phyloP scores from a whole-genome alignment of 2,113 vertebrate species.

The Pteropus alecto region DNA sequence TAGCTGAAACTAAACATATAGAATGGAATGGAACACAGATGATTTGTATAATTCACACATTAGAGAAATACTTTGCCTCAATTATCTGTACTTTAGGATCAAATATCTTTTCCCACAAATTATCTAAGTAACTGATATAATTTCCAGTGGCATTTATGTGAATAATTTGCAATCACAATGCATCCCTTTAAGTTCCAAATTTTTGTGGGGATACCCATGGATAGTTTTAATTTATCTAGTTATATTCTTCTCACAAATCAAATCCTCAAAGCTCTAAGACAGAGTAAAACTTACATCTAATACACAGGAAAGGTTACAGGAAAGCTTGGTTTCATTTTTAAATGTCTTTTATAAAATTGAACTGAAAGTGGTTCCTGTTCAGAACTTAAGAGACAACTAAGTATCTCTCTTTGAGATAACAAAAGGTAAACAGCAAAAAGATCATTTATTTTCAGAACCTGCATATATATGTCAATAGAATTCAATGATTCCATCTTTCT shows the following conservation, averaged over 20 bases:
- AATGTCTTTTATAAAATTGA: not conserved
- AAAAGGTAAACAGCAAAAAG: not conserved
- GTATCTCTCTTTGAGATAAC: not conserved
- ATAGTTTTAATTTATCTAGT: not conserved
- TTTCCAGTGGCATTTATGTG: not conserved
- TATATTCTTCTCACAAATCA: not conserved
- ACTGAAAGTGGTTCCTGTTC: not conserved
- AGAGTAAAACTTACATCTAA: not conserved
- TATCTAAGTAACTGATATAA: not conserved
- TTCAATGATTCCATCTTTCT: not conserved
- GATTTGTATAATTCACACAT: not conserved
- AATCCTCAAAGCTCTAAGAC: not conserved
- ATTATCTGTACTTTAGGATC: slow-evolving; percentile 7
- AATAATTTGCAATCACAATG: not conserved
- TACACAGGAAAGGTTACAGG: not conserved
- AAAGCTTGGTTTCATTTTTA: not conserved
- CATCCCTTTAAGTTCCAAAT: not conserved
- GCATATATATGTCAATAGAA: not conserved
- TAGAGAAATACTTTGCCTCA: not conserved
- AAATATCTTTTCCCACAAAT: not conserved
- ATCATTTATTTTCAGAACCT: not conserved
- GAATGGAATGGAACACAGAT: not conserved
- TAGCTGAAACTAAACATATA: not conserved
- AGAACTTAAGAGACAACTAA: not conserved
- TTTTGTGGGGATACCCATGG: not conserved